phyloP scores from a whole-genome alignment of 92 coral and sea anemone species.

The Zoanthus sociatus region DNA sequence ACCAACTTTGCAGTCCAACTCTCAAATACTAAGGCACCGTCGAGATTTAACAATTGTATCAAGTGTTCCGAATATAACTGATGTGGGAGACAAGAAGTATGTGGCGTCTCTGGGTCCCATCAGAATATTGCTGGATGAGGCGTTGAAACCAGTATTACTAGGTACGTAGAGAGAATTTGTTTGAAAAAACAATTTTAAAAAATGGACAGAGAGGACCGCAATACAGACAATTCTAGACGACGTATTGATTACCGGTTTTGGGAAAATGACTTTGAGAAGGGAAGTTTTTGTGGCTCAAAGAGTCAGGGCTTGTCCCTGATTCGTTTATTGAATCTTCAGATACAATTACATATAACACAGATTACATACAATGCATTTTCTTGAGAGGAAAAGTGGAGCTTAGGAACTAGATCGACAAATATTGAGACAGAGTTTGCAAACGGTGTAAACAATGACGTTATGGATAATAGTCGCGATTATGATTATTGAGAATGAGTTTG shows the following conservation, averaged over 20 bases:
- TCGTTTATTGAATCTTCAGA: no score
- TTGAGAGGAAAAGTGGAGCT: no score
- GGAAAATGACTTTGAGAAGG: not conserved
- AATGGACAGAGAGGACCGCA: not conserved
- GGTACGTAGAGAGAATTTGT: not conserved
- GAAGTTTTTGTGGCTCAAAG: not conserved
- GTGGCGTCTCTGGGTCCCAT: conserved; percentile 31
- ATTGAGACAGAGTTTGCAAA: no score
- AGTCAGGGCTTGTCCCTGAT: no score
- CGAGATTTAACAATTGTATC: not conserved
- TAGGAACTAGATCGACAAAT: no score
- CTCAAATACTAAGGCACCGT: not conserved
- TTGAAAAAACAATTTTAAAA: not conserved
- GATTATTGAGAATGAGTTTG: no score
- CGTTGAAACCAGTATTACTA: not conserved
- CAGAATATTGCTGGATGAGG: conserved; percentile 28
- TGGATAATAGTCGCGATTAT: no score
- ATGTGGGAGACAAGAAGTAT: conserved; percentile 13
- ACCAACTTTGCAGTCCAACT: not conserved
- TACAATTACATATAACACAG: no score
- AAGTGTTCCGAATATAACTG: not conserved
- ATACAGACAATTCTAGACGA: not conserved
- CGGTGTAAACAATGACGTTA: no score
- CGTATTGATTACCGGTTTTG: not conserved
- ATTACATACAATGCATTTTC: no score